phyloP scores from a whole-genome alignment of 1,140 invertebrate species.

The Hermetia illucens region DNA sequence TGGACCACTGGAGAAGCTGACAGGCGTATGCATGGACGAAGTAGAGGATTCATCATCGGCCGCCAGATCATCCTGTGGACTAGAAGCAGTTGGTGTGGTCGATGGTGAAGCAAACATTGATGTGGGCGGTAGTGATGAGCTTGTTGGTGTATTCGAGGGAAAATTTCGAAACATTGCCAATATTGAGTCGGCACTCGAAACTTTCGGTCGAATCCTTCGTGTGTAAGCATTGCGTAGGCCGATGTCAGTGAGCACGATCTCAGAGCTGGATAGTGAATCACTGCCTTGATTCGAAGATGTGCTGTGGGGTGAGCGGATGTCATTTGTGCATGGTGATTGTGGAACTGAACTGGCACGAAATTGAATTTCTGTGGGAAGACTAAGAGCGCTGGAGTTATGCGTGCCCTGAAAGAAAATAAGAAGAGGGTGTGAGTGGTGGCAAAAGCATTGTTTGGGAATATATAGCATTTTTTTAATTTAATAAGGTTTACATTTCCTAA shows the following conservation, averaged over 20 bases:
- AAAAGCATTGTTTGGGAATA: too few species aligned
- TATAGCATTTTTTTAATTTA: too few species aligned
- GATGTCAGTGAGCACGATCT: constrained; percentile 37
- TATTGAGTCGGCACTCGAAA: constrained; percentile 57
- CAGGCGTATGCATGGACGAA: constrained; percentile 40
- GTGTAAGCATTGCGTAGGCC: constrained; percentile 22
- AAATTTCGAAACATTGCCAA: constrained; percentile 58
- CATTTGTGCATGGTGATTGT: constrained; percentile 33
- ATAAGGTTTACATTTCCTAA: too few species aligned
- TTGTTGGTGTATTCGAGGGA: constrained; percentile 36
- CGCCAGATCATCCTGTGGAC: constrained; percentile 47
- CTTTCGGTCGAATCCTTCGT: constrained; percentile 33
- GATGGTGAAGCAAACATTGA: constrained; percentile 42
- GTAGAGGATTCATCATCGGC: constrained; percentile 46
- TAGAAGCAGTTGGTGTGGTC: constrained; percentile 48
- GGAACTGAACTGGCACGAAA: constrained; percentile 17
- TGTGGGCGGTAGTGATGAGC: constrained; percentile 33
- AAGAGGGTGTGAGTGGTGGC: too few species aligned
- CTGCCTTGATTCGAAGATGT: constrained; percentile 52
- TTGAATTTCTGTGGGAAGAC: constrained; percentile 12
- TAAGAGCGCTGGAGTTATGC: constrained; percentile 12
- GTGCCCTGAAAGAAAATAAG: too few species aligned
- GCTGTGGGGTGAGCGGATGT: constrained; percentile 42
- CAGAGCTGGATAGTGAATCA: constrained; percentile 50
- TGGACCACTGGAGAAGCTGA: constrained; percentile 36